phyloP scores from a whole-genome alignment of 92 coral and sea anemone species.

The Siderastrea radians region DNA sequence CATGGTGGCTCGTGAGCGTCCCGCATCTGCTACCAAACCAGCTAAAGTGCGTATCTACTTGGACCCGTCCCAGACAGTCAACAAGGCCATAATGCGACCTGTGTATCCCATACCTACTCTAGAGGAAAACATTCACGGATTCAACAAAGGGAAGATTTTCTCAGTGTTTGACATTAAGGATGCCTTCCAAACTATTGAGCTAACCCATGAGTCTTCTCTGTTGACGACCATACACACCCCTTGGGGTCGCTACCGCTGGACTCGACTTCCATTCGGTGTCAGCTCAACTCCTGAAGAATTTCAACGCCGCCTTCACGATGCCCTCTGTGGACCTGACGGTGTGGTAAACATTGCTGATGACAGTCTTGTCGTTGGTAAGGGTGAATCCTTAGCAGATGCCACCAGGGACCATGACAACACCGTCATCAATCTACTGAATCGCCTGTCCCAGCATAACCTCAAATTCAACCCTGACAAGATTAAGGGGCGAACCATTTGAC shows the following conservation, averaged over 20 bases:
- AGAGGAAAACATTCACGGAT: constrained; percentile 68
- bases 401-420: neutral
- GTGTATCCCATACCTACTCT: constrained; percentile 70
- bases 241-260: constrained; percentile 76
- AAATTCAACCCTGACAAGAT: too few species aligned
- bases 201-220: constrained; percentile 51
- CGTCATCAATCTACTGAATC: too few species aligned
- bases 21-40: constrained; percentile 63
- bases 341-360: constrained; percentile 73
- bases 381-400: too few species aligned
- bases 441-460: too few species aligned
- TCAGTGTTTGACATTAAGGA: too few species aligned
- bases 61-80: constrained; percentile 73
- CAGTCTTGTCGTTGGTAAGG: neutral
- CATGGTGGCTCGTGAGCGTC: constrained; percentile 57
- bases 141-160: constrained; percentile 41
- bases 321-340: constrained; percentile 59
- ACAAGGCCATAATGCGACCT: constrained; percentile 64
- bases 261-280: constrained; percentile 75
- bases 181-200: neutral
- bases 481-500: too few species aligned
- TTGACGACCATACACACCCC: constrained; percentile 76
- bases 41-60: constrained; percentile 64
- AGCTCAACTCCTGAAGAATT: constrained; percentile 66
- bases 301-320: constrained; percentile 66